These are phyloP conservation scores for Atrina japonica DNA, from an alignment of 2,888 invertebrate genomes.

Conservation along the genomic window DNA sequence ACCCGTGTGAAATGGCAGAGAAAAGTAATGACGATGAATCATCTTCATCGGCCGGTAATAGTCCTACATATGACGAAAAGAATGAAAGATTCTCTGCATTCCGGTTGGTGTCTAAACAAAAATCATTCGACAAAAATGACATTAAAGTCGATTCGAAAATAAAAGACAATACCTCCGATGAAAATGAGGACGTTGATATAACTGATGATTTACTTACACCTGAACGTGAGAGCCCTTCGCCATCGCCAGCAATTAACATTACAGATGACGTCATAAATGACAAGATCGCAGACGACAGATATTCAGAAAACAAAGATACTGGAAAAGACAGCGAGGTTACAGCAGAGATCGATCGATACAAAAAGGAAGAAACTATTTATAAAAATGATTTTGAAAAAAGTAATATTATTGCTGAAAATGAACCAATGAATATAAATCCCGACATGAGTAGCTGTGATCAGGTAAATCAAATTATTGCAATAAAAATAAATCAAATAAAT, in stretches of 20 bases:
- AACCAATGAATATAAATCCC: no score
- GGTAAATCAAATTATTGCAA: no score
- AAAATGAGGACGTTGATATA: conserved; percentile 49
- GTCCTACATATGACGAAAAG: conserved; percentile 35
- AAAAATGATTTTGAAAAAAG: no score
- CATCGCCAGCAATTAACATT: conserved; percentile 1
- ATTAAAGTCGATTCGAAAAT: conserved; percentile 3
- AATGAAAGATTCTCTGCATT: conserved; percentile 56
- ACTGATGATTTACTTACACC: conserved; percentile 13
- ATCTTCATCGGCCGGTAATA: conserved; percentile 34
- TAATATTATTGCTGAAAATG: no score
- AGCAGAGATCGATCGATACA: neutral
- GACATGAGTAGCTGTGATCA: no score
- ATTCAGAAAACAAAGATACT: no score
- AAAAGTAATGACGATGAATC: conserved; percentile 14
- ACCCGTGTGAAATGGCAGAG: conserved; percentile 16
- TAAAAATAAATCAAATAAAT: no score
- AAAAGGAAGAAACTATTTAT: no score
- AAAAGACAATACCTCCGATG: conserved; percentile 39
- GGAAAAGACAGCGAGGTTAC: neutral
- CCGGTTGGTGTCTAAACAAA: conserved; percentile 39
- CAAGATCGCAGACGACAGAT: neutral
- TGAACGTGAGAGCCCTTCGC: neutral
- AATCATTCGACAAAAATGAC: neutral
- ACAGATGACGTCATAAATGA: conserved; percentile 24